Base-by-base conservation (phyloP, 2,797 vertebrate species). In the Hoplostethus atlanticus region DNA sequence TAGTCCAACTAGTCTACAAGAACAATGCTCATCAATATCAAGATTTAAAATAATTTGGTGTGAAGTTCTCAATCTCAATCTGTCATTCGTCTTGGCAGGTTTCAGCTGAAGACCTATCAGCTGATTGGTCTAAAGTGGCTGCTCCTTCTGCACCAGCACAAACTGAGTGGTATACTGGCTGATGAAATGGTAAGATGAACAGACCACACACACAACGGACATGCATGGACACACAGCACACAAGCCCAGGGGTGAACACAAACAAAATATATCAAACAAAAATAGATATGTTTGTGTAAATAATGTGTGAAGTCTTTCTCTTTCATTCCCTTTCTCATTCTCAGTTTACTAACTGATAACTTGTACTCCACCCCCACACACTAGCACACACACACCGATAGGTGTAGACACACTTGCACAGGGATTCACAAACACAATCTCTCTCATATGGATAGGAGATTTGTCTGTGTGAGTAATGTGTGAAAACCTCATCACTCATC, bases 51-150 rank as follows among this genome's bases (percentile, higher is more conserved):
- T 28, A 3, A 44, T 36, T 40, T 17, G 25, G n/a, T 54, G 5
- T 53, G 4, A 0, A 0, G 3, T 68, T 71, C 11, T 53, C 61
- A 7, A 47, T 46, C 62, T 77, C 34, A 76, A 31, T 30, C 5
- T 7, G 11, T 73, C 30, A 47, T 66, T 54, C 42, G 34, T 68
- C 79, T 7, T 86, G 87, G 72, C 88, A 99, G 98, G 79, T 89
- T 97, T 50, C 84, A 95, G 72, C 92, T 99, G 48, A 98, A 99
- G 83, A 94, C 97, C 0, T 99, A 98, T 93, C 98, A 99, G 95
- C 92, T 97, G 77, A 97, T 99, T 81, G 98, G 98, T 72, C 93
- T 99, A 68, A 98, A 98, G 79, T 99, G 98, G 98, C 91, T 99
- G 85, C 93, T 95, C 16, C 92, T 99, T 62, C 91, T 99, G 48